Base-by-base conservation (phyloP, 2,888 invertebrate genomes). In the Pollenia labialis region DNA sequence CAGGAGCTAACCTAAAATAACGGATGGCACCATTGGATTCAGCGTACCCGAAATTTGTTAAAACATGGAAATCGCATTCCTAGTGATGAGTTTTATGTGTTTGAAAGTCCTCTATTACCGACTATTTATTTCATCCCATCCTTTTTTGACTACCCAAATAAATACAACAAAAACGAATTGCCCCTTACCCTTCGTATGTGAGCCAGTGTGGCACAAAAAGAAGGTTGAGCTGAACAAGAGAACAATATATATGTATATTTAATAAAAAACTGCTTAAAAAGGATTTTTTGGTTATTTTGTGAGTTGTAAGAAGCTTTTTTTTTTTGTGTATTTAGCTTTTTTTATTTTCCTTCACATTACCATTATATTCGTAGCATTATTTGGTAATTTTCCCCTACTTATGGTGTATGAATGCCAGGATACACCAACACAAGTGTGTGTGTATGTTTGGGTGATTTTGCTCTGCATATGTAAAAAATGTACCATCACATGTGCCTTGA, bases 341-440 rank as follows among this genome's bases (percentile, higher is more conserved):
- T 62, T 69, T 69, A 32, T 46, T 50, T 54, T 54, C 40, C n/a
- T 54, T 72, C 68, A 69, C 81, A 81, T 81, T 81, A 69, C 23
- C 68, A 76, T 72, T 48, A 32, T 32, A 32, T 32, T 32, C 32
- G 62, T 48, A 69, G 40, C 62, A 83, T 84, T 84, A 87, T 87
- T 87, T 81, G 84, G 84, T 87, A 87, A 87, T 87, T 84, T 87
- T 77, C 72, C 81, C 84, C 84, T 64, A 69, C 81, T 84, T 77
- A 50, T 74, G 32, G 40, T 9, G 50, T 76, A 42, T 85, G 68
- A 85, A 56, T 72, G 54, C 64, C 76, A 72, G 46, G 18, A 44
- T 72, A 56, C 42, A 62, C 50, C 54, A 48, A 54, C 18, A 69
- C 11, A 12, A 58, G n/a, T 58, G 18, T 10, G 14, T 58, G 12